Evolutionary conservation across 2,797 vertebrate genomes (phyloP).

Genomic region (Notamacropus eugenii): DNA sequence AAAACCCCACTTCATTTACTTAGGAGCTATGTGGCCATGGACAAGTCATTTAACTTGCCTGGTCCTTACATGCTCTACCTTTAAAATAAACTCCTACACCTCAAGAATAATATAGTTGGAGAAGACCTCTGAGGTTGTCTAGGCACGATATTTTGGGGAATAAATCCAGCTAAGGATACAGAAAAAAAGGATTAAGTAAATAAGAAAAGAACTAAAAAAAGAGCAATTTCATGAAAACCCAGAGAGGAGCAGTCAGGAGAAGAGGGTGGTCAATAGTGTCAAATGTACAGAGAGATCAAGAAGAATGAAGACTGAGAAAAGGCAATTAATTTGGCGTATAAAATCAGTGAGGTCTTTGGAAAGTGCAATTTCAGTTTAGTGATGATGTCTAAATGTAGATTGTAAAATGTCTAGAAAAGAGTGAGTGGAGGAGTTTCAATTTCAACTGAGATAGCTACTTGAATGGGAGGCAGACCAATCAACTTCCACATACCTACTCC

Average conservation of each 20-base stretch:
- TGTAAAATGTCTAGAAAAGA: not conserved
- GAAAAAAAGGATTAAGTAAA: not conserved
- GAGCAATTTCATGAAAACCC: not conserved
- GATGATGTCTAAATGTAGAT: not conserved
- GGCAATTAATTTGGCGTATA: not conserved
- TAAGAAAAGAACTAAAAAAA: not conserved
- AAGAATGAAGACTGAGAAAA: not conserved
- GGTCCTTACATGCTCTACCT: not conserved
- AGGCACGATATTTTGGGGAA: not conserved
- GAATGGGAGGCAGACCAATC: not conserved
- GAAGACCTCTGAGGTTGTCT: not conserved
- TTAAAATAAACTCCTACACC: not conserved
- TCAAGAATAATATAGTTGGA: not conserved
- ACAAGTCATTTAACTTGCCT: not conserved
- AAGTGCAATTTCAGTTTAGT: not conserved
- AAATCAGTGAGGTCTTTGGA: not conserved
- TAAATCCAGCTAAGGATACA: not conserved
- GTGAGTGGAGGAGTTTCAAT: not conserved
- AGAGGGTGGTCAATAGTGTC: not conserved
- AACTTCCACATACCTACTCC: not conserved
- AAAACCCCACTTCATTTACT: not conserved
- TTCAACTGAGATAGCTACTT: not conserved
- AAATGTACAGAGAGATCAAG: not conserved
- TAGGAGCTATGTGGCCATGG: not conserved
- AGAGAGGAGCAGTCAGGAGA: not conserved